Evolutionary conservation across 2,888 invertebrate genomes (phyloP).

Genomic region (Ceramica pisi): DNA sequence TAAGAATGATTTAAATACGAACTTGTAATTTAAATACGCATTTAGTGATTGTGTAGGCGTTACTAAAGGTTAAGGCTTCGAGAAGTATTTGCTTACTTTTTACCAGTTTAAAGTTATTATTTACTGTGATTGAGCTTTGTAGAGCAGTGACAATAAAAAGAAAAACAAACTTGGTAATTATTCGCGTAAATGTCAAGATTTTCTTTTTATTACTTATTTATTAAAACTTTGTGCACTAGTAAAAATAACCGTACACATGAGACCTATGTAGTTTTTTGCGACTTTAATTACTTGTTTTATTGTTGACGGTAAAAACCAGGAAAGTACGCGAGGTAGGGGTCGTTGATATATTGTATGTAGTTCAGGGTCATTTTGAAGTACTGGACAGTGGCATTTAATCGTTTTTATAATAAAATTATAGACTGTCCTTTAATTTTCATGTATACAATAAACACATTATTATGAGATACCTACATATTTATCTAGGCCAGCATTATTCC

Average conservation of each 20-base stretch:
- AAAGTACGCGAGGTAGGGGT: no score
- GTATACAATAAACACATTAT: no score
- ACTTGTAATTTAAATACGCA: slow-evolving; percentile 32
- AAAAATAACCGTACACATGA: background rate
- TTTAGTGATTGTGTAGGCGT: slow-evolving; percentile 11
- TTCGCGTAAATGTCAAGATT: background rate
- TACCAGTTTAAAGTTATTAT: background rate
- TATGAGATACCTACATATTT: no score
- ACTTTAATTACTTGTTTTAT: background rate
- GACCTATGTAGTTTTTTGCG: background rate
- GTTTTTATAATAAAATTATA: no score
- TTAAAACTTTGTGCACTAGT: background rate
- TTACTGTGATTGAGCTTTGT: background rate
- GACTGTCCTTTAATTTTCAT: no score
- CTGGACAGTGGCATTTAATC: no score
- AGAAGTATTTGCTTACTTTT: background rate
- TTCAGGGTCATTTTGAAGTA: no score
- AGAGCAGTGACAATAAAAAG: no score
- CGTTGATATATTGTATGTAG: no score
- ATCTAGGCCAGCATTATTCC: no score
- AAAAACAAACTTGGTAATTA: no score
- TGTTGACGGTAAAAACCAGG: background rate
- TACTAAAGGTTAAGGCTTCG: slow-evolving; percentile 27
- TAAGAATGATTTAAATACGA: slow-evolving; percentile 28
- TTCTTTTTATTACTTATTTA: background rate